Conservation (phyloP, 2,113 vertebrate genomes). For the Eudorcas thomsonii region DNA sequence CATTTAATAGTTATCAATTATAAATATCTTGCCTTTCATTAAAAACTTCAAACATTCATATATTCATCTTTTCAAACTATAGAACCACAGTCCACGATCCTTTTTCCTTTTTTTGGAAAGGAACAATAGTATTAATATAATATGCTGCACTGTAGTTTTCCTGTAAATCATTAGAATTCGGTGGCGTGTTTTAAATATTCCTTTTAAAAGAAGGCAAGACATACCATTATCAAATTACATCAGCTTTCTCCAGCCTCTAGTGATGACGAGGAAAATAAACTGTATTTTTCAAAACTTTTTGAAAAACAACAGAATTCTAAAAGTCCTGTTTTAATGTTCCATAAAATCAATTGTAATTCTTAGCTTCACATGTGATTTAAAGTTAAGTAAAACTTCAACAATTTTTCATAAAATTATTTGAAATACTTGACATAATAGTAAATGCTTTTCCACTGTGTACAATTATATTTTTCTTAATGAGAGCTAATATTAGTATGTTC, state of each 20-base stretch:
- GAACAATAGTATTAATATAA: background rate
- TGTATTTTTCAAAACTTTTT: constrained; percentile 4
- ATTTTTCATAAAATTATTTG: background rate
- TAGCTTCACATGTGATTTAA: constrained; percentile 59
- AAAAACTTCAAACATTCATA: background rate
- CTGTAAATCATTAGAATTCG: background rate
- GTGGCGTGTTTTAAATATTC: background rate
- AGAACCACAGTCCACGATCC: background rate
- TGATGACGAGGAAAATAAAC: background rate
- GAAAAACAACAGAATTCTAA: constrained; percentile 6
- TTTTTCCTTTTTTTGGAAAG: background rate
- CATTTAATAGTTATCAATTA: background rate
- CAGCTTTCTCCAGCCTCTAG: background rate
- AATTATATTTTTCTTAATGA: constrained; percentile 25
- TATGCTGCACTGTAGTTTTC: background rate
- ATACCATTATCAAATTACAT: background rate
- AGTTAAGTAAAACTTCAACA: constrained; percentile 38
- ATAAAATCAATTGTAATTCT: constrained; percentile 52
- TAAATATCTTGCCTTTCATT: background rate
- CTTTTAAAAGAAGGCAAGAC: background rate
- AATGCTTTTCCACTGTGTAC: background rate
- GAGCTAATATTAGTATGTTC: background rate
- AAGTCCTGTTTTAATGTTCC: background rate
- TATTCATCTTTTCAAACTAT: background rate
- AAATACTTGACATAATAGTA: constrained; percentile 19